Conservation (phyloP, 2,113 vertebrate species). For the Epinephelus moara region DNA sequence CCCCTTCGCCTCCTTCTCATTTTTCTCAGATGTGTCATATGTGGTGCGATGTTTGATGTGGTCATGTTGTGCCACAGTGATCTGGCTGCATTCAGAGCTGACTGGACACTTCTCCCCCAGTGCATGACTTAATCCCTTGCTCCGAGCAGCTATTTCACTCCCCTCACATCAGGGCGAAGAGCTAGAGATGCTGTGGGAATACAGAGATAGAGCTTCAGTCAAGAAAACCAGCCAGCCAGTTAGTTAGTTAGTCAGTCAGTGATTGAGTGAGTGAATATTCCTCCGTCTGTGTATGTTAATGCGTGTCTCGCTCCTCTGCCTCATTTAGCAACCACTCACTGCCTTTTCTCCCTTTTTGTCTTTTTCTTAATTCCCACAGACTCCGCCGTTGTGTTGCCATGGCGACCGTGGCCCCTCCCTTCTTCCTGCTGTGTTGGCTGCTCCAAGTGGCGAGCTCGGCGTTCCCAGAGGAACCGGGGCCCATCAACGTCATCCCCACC, state of each 20-base stretch:
- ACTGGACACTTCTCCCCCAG: constrained; percentile 63
- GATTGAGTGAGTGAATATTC: constrained; percentile 33
- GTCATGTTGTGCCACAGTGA: constrained; percentile 50
- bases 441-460: constrained; percentile 71
- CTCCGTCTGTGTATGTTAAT: constrained; percentile 30
- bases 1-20: constrained; percentile 30
- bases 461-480: constrained; percentile 85
- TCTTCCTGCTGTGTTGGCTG: constrained; percentile 78
- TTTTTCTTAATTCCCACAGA: constrained; percentile 64
- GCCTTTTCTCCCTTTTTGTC: constrained; percentile 22
- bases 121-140: constrained; percentile 69
- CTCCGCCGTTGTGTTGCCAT: constrained; percentile 71
- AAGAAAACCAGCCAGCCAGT: constrained; percentile 18
- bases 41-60: constrained; percentile 52
- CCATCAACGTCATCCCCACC: constrained; percentile 83
- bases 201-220: constrained; percentile 36
- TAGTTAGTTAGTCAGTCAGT: constrained; percentile 7
- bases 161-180: constrained; percentile 24
- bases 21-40: constrained; percentile 50
- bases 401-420: constrained; percentile 71
- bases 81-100: constrained; percentile 48
- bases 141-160: constrained; percentile 66
- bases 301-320: constrained; percentile 9
- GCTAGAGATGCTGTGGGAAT: constrained; percentile 36
- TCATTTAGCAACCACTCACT: constrained; percentile 51